Base-by-base conservation (phyloP, 2,797 vertebrate species). In the Anas bernieri region DNA sequence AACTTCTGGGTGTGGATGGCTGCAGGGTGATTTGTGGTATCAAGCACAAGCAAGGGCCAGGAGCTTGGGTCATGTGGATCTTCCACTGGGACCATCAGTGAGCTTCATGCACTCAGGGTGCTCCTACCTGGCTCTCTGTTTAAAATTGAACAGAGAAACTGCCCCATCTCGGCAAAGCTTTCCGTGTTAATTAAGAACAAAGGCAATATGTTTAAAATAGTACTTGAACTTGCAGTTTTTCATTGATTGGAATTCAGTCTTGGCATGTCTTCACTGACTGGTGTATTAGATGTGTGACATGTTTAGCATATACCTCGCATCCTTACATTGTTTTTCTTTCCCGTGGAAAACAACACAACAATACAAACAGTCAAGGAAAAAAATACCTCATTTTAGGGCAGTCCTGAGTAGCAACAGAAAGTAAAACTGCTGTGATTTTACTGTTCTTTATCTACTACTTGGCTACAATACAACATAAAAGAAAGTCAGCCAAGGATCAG, bases 41-140 rank as follows among this genome's bases (percentile, higher is more conserved):
- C 0, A 2, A 54, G 45, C 55, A 41, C 28, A 33, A 23, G 18
- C 12, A 58, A 7, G 5, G 9, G 8, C 35, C 1, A 0, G 23
- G 41, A 61, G 26, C 33, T 61, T 37, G 3, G 11, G 43, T 15
- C 6, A 3, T 12, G 18, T 13, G 26, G 26, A 54, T 70, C 78
- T 75, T 55, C 33, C 11, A 17, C 20, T 2, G 2, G 26, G 7
- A 37, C 5, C 31, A 6, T 52, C 39, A 81, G 21, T 12, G 17
- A 18, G n/a, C 31, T 72, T 26, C 11, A 10, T 2, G 11, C 2
- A 8, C 4, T 18, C 21, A 7, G 6, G 5, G 5, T 59, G 33
- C 11, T 73, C 1, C 0, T 11, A 11, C 2, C 5, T 63, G 45
- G 14, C 48, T 39, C 23, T 33, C 39, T 35, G 5, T 45, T 87